Evolutionary conservation across 2,888 invertebrate species (phyloP).

Genomic region (Acrobasis consociella): DNA sequence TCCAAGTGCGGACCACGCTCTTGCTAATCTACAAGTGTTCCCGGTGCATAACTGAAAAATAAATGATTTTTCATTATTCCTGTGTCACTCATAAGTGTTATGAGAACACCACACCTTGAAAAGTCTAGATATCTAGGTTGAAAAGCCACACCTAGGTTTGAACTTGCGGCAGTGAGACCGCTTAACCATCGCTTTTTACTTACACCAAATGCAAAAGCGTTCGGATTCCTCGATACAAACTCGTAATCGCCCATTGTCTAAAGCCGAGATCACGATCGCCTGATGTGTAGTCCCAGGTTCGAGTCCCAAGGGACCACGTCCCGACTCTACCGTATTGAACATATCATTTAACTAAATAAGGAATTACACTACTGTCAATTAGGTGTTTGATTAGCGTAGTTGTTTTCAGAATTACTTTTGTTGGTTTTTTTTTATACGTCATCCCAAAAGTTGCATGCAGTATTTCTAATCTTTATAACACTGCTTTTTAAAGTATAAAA

Average conservation of each 20-base stretch:
- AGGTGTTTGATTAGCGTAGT: conserved; percentile 8
- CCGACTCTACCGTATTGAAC: conserved; percentile 13
- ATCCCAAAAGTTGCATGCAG: too few species aligned
- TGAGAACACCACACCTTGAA: too few species aligned
- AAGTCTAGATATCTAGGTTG: too few species aligned
- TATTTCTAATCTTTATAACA: too few species aligned
- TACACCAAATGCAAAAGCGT: conserved; percentile 44
- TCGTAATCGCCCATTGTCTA: conserved; percentile 75
- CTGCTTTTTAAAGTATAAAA: too few species aligned
- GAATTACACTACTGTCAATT: conserved; percentile 16
- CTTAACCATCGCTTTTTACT: conserved; percentile 30
- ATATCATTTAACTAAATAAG: conserved; percentile 20
- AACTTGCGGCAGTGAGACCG: too few species aligned
- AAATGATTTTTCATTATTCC: too few species aligned
- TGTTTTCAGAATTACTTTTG: background rate
- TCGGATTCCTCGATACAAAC: conserved; percentile 56
- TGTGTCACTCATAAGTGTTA: too few species aligned
- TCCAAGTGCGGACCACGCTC: too few species aligned
- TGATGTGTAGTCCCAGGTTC: conserved; percentile 56
- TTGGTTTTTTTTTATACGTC: background rate
- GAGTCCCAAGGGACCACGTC: conserved; percentile 29
- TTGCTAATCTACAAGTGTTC: too few species aligned
- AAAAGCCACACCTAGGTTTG: too few species aligned
- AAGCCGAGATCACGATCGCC: conserved; percentile 61
- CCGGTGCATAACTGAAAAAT: too few species aligned